A percentile compares a stretch with the other conserved stretches of the same genome.
Conservation (phyloP, 35 echinoderm and acorn worm species). For the Hemicentrotus pulcherrimus region DNA sequence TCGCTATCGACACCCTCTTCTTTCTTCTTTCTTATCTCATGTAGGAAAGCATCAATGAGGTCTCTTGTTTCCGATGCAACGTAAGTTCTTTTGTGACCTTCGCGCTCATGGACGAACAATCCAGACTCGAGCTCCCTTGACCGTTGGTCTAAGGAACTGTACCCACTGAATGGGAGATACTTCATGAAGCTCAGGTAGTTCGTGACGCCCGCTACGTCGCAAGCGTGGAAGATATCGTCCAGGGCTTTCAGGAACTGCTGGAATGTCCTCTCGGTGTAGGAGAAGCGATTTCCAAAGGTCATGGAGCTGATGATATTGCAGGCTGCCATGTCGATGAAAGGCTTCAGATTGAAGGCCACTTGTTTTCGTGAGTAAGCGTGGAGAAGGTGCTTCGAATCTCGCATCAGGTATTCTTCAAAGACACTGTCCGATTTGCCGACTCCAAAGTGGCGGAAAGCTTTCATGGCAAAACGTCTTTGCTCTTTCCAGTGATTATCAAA, state of each 20-base stretch:
- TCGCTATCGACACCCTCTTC: conserved; percentile 30
- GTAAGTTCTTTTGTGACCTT: conserved; percentile 63
- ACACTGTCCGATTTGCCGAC: conserved; percentile 57
- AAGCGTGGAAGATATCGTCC: conserved; percentile 22
- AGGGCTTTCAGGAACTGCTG: conserved; percentile 26
- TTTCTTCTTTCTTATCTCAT: conserved; percentile 67
- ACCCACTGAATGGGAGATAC: conserved; percentile 66
- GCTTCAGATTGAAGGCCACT: conserved; percentile 51
- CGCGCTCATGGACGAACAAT: conserved; percentile 12
- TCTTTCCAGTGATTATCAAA: conserved; percentile 77
- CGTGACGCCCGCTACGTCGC: conserved; percentile 17
- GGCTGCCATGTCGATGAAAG: conserved; percentile 55
- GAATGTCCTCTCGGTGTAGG: conserved; percentile 60
- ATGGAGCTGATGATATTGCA: conserved; percentile 80
- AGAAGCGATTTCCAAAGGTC: conserved; percentile 62
- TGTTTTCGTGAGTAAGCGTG: conserved; percentile 46
- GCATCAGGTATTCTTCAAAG: conserved; percentile 62
- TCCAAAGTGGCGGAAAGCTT: conserved; percentile 62
- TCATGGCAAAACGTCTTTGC: conserved; percentile 61
- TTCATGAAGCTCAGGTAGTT: conserved; percentile 71
- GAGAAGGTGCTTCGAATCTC: conserved; percentile 45
- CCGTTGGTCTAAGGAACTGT: not conserved
- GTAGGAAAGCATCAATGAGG: conserved; percentile 76
- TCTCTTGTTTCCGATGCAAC: conserved; percentile 64
- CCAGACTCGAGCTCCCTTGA: not conserved